Evolutionary conservation across 2,797 vertebrate genomes (phyloP).

Genomic region (Semotilus atromaculatus): DNA sequence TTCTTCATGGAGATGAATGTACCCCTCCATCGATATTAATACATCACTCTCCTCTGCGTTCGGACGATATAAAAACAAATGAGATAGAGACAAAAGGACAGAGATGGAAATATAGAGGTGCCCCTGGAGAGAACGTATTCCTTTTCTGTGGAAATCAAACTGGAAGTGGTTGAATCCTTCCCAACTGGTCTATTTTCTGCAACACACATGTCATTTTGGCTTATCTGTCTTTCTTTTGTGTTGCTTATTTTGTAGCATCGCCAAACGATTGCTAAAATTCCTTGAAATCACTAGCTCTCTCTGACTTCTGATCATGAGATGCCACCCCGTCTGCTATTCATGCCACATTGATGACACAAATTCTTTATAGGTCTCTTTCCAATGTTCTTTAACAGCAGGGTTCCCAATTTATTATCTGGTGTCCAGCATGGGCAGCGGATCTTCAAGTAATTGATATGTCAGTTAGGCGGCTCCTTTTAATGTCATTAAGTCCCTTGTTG

Average conservation of each 20-base stretch:
- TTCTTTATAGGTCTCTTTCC: constrained; percentile 63
- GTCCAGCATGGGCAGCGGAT: constrained; percentile 50
- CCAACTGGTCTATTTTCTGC: constrained; percentile 15
- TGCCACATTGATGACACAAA: constrained; percentile 67
- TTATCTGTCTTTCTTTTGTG: not conserved
- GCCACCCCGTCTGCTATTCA: constrained; percentile 61
- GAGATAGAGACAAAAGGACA: constrained; percentile 29
- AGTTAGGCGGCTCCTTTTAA: constrained; percentile 64
- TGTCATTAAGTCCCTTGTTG: constrained; percentile 59
- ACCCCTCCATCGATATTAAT: constrained; percentile 68
- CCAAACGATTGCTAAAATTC: constrained; percentile 8
- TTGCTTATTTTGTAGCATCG: not conserved
- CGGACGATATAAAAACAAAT: constrained; percentile 71
- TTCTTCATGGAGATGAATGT: constrained; percentile 60
- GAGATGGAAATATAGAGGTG: constrained; percentile 35
- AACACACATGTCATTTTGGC: not conserved
- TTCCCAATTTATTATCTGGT: constrained; percentile 67
- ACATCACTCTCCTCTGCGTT: constrained; percentile 66
- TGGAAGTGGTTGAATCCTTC: not conserved
- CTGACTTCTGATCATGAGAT: constrained; percentile 11
- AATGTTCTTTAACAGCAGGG: constrained; percentile 69
- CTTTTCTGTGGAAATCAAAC: constrained; percentile 28
- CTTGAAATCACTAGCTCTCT: constrained; percentile 46
- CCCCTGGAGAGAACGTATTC: constrained; percentile 13
- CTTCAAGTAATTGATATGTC: constrained; percentile 65